Percentiles rank a stretch among this genome's conserved stretches.
These are phyloP conservation scores for Zoanthus gigantus DNA, from an alignment of 92 coral and sea anemone genomes.

Conservation along the genomic window DNA sequence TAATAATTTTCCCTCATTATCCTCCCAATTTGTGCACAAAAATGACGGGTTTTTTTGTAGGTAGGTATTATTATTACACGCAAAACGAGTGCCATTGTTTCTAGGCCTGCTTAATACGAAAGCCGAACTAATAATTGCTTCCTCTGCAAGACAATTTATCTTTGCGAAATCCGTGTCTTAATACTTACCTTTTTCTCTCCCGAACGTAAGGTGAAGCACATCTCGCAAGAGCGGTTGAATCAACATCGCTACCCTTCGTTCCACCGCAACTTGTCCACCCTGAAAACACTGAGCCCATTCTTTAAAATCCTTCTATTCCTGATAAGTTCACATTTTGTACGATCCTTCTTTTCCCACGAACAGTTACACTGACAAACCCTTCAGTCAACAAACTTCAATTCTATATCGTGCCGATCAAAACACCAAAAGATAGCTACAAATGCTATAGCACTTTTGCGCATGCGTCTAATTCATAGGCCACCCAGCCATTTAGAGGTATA, in stretches of 20 bases:
- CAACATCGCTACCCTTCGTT: constrained; percentile 21
- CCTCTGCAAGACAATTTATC: background rate
- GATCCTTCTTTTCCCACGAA: background rate
- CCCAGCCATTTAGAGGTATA: background rate
- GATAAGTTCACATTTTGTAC: constrained; percentile 6
- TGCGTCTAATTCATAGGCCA: background rate
- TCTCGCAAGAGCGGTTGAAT: constrained; percentile 35
- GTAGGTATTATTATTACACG: too few relatives aligned
- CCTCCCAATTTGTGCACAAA: too few relatives aligned
- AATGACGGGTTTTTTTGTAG: too few relatives aligned
- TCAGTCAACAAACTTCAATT: background rate
- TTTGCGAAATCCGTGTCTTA: background rate
- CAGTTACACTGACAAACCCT: background rate
- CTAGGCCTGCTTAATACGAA: background rate
- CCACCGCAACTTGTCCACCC: constrained; percentile 41
- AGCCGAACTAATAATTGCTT: background rate
- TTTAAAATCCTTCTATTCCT: background rate
- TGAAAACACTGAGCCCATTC: constrained; percentile 44
- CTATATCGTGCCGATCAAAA: background rate
- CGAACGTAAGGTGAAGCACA: constrained; percentile 76
- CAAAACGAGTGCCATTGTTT: background rate
- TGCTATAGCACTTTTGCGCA: background rate
- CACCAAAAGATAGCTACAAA: background rate
- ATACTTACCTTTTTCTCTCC: constrained; percentile 76
- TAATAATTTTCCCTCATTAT: too few relatives aligned